Conservation (phyloP, 2,113 vertebrate species). For the Engraulis encrasicolus region DNA sequence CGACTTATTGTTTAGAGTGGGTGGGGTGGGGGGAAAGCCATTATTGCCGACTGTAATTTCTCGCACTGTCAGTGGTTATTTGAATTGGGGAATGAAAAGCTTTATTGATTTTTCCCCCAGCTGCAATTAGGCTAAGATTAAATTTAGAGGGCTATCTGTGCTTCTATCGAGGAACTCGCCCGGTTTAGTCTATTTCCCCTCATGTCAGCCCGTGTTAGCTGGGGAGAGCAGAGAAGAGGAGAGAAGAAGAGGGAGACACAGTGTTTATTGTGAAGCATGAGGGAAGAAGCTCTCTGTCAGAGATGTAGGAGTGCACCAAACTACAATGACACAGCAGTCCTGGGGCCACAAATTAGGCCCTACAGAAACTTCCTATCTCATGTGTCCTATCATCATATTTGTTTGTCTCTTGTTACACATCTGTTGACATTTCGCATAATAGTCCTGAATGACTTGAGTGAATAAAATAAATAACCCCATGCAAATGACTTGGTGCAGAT, state of each 20-base stretch:
- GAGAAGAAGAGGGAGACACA: neutral
- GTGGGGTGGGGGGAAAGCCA: constrained; percentile 36
- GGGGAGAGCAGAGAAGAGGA: too few species aligned
- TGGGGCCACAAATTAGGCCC: too few species aligned
- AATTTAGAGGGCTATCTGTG: neutral
- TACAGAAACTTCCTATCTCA: too few species aligned
- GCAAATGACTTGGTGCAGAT: too few species aligned
- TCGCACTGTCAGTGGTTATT: constrained; percentile 27
- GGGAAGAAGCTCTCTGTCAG: neutral
- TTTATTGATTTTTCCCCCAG: constrained; percentile 42
- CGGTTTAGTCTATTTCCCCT: neutral
- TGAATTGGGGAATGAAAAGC: constrained; percentile 33
- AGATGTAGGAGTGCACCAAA: neutral
- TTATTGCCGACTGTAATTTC: constrained; percentile 45
- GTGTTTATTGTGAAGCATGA: neutral
- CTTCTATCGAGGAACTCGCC: constrained; percentile 21
- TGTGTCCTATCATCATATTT: too few species aligned
- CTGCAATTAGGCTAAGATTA: constrained; percentile 31
- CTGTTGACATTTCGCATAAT: too few species aligned
- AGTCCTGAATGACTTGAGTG: too few species aligned
- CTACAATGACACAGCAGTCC: neutral
- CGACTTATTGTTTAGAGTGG: constrained; percentile 46
- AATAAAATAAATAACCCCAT: too few species aligned
- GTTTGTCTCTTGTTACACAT: too few species aligned
- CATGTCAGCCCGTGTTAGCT: constrained; percentile 10